A percentile compares a stretch with the other conserved stretches of the same genome.
Conservation (phyloP, 30 jellyfish, hydroid and myxozoan genomes). For the Nemopilema nomurai region DNA sequence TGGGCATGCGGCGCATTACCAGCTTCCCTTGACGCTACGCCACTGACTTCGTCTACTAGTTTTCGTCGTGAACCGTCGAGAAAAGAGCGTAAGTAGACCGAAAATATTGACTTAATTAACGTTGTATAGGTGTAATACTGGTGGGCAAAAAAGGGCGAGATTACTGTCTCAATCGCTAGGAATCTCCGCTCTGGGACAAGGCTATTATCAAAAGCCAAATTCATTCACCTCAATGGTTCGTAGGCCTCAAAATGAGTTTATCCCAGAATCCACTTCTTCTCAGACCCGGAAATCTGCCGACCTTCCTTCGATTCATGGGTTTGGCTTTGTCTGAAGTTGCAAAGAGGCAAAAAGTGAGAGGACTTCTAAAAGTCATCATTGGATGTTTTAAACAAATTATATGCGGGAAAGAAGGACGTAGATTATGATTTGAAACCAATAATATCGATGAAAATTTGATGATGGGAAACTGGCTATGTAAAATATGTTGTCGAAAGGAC, state of each 20-base stretch:
- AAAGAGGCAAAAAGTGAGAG: constrained; percentile 6
- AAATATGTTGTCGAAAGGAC: constrained; percentile 25
- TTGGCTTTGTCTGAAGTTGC: constrained; percentile 15
- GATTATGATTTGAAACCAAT: background rate
- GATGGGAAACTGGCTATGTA: constrained; percentile 44
- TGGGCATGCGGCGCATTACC: no score
- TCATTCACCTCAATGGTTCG: background rate
- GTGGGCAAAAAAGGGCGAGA: no score
- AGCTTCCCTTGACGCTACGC: no score
- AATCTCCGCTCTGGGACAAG: no score
- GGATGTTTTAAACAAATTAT: background rate
- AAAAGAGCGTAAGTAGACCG: no score
- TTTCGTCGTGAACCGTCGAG: no score
- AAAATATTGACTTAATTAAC: no score
- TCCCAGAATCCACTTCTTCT: constrained; percentile 16
- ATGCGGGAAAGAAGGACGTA: background rate
- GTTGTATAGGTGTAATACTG: no score
- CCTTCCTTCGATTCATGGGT: background rate
- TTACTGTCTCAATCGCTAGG: no score
- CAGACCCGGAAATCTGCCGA: constrained; percentile 29
- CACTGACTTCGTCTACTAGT: no score
- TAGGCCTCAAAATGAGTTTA: background rate
- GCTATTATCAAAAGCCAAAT: no score
- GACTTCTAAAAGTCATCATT: background rate
- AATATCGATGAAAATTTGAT: no score